phyloP scores from a whole-genome alignment of 2,113 vertebrate genomes.

The Alligator sinensis region DNA sequence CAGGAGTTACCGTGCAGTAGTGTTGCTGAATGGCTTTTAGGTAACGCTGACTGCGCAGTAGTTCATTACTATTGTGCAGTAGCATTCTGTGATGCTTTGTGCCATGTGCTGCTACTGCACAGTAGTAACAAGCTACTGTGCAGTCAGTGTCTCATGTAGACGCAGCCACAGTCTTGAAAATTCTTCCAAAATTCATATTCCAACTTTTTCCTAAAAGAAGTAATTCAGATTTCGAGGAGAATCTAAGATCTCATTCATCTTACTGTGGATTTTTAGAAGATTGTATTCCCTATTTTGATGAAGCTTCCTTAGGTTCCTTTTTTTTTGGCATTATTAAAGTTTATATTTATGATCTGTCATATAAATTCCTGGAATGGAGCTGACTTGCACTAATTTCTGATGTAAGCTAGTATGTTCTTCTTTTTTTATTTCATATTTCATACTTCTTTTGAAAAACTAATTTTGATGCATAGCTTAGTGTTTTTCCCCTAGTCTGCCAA shows the following conservation, averaged over 20 bases:
- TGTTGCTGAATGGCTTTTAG: too few species aligned
- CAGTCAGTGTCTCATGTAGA: too few species aligned
- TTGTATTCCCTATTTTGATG: background rate
- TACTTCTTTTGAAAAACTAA: conserved; percentile 7
- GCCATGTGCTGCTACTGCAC: too few species aligned
- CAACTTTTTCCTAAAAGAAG: conserved; percentile 30
- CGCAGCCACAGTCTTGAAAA: background rate
- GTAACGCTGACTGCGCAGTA: too few species aligned
- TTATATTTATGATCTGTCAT: background rate
- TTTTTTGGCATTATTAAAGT: conserved; percentile 7
- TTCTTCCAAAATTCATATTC: conserved; percentile 39
- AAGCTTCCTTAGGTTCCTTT: background rate
- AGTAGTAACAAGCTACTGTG: too few species aligned
- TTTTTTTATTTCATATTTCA: background rate
- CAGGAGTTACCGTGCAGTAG: too few species aligned
- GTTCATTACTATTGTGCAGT: too few species aligned
- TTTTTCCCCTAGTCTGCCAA: background rate
- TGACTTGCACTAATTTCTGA: background rate
- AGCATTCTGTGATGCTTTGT: too few species aligned
- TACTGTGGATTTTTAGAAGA: conserved; percentile 6
- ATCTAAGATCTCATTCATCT: background rate
- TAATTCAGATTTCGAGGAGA: conserved; percentile 28
- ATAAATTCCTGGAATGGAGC: background rate
- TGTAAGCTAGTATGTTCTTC: background rate
- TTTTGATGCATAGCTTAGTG: background rate